A percentile compares a stretch with the other conserved stretches of the same genome.
Evolutionary conservation across 2,797 vertebrate genomes (phyloP).

Genomic region (Taeniopygia guttata): DNA sequence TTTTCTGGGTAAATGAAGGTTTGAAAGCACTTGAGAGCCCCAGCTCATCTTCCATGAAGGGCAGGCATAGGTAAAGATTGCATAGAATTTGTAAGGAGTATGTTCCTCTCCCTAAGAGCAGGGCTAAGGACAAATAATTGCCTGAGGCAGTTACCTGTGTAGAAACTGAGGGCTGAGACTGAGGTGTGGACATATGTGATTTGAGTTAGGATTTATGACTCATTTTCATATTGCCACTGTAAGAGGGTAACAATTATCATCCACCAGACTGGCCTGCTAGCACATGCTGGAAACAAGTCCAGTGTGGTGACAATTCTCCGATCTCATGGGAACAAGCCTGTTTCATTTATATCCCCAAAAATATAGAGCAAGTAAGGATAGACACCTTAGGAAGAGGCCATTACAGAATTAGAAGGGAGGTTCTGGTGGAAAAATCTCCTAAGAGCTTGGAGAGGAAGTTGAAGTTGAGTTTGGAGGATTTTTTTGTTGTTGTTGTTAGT

Average conservation of each 20-base stretch:
- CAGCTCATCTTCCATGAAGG: neutral
- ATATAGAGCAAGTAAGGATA: neutral
- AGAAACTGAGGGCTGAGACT: neutral
- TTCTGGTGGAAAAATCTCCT: neutral
- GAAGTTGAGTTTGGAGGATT: neutral
- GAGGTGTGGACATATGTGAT: neutral
- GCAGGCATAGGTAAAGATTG: neutral
- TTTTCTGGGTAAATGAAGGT: neutral
- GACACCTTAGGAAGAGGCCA: neutral
- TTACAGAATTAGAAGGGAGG: neutral
- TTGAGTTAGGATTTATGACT: neutral
- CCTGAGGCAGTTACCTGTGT: neutral
- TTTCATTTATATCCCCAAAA: neutral
- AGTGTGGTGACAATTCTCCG: rapidly evolving
- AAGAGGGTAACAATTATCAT: neutral
- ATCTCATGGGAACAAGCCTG: neutral
- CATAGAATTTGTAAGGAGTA: neutral
- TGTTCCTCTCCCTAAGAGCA: neutral
- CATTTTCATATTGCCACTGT: neutral
- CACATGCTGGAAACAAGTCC: neutral
- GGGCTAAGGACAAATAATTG: neutral
- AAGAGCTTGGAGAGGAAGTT: neutral
- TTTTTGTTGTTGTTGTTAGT: neutral
- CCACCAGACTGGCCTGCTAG: neutral
- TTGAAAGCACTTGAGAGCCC: neutral